phyloP scores from a whole-genome alignment of 64 coral and sea anemone genomes.

The Porites lutea region DNA sequence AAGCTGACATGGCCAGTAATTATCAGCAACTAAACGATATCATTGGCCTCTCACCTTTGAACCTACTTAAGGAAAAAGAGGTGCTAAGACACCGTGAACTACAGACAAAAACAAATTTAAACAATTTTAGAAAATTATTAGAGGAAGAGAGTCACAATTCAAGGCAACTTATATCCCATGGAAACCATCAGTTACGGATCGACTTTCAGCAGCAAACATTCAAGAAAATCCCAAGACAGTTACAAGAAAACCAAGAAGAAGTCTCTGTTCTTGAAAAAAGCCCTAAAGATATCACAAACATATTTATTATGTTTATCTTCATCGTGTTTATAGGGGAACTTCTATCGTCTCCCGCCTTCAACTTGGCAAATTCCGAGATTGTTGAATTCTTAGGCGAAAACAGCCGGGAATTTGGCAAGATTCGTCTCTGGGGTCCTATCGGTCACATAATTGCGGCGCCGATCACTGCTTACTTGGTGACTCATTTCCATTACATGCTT shows the following conservation, averaged over 20 bases:
- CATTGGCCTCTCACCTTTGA: neutral
- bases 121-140: neutral
- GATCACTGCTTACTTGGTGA: neutral
- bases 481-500: conserved; percentile 17
- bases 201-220: too few species aligned
- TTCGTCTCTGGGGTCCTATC: conserved; percentile 18
- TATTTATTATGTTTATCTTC: conserved; percentile 28
- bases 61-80: neutral
- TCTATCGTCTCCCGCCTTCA: conserved; percentile 4
- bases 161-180: neutral
- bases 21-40: neutral
- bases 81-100: neutral
- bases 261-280: neutral
- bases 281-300: neutral
- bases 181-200: neutral
- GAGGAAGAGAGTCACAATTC: neutral
- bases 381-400: conserved; percentile 40
- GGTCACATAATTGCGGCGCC: conserved; percentile 24
- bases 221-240: neutral
- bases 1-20: neutral
- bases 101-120: neutral
- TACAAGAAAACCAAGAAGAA: neutral
- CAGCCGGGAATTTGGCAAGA: conserved; percentile 26
- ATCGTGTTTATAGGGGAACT: conserved; percentile 32
- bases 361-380: conserved; percentile 32